Evolutionary conservation across 1,140 invertebrate species (phyloP).

Genomic region (Nephila pilipes): DNA sequence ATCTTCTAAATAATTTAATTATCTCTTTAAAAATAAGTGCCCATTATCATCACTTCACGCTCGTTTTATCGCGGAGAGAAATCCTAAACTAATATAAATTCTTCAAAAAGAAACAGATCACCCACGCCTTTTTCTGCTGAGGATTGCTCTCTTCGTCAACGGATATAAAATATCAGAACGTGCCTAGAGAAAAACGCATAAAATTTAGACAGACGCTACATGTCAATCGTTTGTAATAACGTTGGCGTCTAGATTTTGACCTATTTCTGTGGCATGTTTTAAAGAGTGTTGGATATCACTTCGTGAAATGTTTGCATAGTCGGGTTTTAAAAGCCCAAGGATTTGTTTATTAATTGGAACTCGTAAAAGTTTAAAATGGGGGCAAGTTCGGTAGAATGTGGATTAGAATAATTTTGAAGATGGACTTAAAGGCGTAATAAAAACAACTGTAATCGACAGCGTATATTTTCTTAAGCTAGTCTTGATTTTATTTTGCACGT

Average conservation of each 20-base stretch:
- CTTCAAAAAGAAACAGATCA: neutral
- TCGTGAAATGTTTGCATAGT: neutral
- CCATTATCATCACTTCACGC: neutral
- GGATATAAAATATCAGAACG: neutral
- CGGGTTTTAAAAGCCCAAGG: neutral
- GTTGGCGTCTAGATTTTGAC: neutral
- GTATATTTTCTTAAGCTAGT: neutral
- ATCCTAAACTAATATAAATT: neutral
- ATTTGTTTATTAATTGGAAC: neutral
- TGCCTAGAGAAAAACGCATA: neutral
- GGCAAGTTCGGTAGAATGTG: neutral
- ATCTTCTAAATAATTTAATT: too few species aligned
- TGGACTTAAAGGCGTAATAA: neutral
- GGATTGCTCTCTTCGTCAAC: neutral
- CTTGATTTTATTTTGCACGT: neutral
- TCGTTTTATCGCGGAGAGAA: neutral
- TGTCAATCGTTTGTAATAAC: neutral
- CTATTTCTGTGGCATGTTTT: neutral
- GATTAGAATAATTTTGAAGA: neutral
- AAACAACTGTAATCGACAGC: neutral
- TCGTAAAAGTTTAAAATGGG: neutral
- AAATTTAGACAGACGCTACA: neutral
- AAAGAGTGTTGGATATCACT: neutral
- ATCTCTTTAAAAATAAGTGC: too few species aligned
- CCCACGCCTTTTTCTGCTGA: neutral